These are phyloP conservation scores for Cnemophilus loriae DNA, from an alignment of 2,113 vertebrate genomes.

Conservation along the genomic window DNA sequence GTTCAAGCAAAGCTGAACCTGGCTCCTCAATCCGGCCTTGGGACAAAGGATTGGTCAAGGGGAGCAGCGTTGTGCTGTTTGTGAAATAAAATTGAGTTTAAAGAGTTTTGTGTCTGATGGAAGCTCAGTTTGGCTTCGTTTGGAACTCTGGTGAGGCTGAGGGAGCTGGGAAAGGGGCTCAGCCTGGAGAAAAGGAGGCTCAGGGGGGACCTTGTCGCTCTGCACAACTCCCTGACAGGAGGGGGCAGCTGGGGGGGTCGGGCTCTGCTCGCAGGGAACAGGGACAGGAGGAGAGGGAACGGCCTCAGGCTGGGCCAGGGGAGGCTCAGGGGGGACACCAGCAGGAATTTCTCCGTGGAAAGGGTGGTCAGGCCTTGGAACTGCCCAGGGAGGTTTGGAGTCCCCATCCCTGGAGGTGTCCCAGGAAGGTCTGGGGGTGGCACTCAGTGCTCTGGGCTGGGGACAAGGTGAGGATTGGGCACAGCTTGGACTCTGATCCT, in stretches of 20 bases:
- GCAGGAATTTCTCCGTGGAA: neutral
- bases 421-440: neutral
- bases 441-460: neutral
- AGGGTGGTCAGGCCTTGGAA: accelerated
- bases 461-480: accelerated
- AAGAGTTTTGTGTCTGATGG: neutral
- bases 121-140: neutral
- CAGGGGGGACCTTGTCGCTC: neutral
- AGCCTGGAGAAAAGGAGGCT: neutral
- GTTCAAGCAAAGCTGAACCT: neutral
- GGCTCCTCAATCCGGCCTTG: neutral
- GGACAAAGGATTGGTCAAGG: neutral
- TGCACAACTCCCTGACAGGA: neutral
- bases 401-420: neutral
- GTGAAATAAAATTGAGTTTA: neutral
- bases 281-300: neutral
- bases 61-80: neutral
- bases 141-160: neutral
- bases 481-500: neutral
- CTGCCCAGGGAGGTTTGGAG: neutral
- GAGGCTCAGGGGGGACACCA: neutral
- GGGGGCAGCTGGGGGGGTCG: neutral
- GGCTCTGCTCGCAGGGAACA: neutral
- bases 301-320: neutral
- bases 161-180: neutral